These are phyloP conservation scores for Synergus gifuensis DNA, from an alignment of 2,888 invertebrate genomes.

Conservation along the genomic window DNA sequence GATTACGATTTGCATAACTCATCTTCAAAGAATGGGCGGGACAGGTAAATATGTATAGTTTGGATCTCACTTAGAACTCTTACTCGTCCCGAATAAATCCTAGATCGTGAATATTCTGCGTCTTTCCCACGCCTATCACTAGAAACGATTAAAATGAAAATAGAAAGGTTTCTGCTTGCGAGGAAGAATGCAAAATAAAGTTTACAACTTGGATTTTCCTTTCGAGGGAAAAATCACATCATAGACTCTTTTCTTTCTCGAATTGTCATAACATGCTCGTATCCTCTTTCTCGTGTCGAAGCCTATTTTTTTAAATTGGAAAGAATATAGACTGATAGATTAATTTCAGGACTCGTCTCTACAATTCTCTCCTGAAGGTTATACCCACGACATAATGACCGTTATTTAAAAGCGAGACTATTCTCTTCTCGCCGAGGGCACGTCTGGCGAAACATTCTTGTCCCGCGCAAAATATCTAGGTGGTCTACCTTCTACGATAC, in stretches of 20 bases:
- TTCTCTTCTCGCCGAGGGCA: slow-evolving; percentile 58
- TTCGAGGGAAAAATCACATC: not conserved
- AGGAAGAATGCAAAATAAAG: slow-evolving; percentile 32
- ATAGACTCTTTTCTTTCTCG: too few relatives aligned
- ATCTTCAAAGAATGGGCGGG: not conserved
- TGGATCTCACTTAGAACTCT: not conserved
- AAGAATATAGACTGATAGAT: not conserved
- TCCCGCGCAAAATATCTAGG: slow-evolving; percentile 60
- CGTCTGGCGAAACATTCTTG: slow-evolving; percentile 61
- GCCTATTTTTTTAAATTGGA: not conserved
- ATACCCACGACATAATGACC: slow-evolving; percentile 64
- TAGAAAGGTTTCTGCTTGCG: slow-evolving; percentile 31
- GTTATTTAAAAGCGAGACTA: slow-evolving; percentile 68
- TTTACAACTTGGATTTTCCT: slow-evolving; percentile 2
- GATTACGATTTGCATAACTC: not conserved
- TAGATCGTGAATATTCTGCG: slow-evolving; percentile 19
- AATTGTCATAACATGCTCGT: too few relatives aligned
- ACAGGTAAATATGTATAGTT: not conserved
- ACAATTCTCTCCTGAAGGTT: slow-evolving; percentile 47
- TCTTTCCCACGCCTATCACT: slow-evolving; percentile 32
- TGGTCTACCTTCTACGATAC: slow-evolving; percentile 50
- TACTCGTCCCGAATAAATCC: slow-evolving; percentile 18
- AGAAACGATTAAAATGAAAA: slow-evolving; percentile 34
- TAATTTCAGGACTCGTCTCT: not conserved
- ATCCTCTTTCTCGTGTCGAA: not conserved